Evolutionary conservation across 1,140 invertebrate genomes (phyloP).

Genomic region (Cotesia vestalis): DNA sequence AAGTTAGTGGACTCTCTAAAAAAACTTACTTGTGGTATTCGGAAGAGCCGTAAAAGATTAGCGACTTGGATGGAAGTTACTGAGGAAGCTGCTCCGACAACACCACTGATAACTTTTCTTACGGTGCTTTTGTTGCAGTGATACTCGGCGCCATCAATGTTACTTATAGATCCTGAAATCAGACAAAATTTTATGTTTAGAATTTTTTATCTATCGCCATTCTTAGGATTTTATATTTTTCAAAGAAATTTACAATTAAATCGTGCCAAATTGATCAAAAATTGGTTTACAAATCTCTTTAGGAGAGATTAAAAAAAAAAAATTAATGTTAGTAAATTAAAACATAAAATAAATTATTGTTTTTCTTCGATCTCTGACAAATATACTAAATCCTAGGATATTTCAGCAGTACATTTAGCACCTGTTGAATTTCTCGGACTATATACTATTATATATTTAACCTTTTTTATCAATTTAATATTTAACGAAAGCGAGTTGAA

Average conservation of each 20-base stretch:
- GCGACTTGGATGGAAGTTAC: slow-evolving; percentile 97
- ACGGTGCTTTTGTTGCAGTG: slow-evolving; percentile 87
- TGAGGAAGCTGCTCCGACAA: slow-evolving; percentile 94
- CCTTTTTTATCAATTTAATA: too few relatives aligned
- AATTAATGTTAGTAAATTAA: too few relatives aligned
- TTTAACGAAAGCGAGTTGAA: too few relatives aligned
- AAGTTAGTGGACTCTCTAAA: too few relatives aligned
- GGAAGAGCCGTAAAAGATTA: slow-evolving; percentile 91
- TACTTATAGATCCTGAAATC: slow-evolving; percentile 89
- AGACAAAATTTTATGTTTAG: slow-evolving; percentile 12
- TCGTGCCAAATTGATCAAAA: neutral
- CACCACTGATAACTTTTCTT: slow-evolving; percentile 90
- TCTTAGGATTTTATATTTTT: too few relatives aligned
- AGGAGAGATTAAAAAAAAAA: too few relatives aligned
- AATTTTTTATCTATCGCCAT: neutral
- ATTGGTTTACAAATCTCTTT: neutral
- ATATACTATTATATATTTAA: too few relatives aligned
- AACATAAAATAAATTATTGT: too few relatives aligned
- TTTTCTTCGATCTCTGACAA: too few relatives aligned
- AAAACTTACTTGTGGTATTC: slow-evolving; percentile 88
- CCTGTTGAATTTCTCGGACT: too few relatives aligned
- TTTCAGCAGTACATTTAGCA: too few relatives aligned
- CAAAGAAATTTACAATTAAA: neutral
- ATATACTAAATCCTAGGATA: too few relatives aligned
- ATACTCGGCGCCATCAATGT: slow-evolving; percentile 90